Conservation (phyloP, 2,113 vertebrate species). For the Otocyon megalotis region DNA sequence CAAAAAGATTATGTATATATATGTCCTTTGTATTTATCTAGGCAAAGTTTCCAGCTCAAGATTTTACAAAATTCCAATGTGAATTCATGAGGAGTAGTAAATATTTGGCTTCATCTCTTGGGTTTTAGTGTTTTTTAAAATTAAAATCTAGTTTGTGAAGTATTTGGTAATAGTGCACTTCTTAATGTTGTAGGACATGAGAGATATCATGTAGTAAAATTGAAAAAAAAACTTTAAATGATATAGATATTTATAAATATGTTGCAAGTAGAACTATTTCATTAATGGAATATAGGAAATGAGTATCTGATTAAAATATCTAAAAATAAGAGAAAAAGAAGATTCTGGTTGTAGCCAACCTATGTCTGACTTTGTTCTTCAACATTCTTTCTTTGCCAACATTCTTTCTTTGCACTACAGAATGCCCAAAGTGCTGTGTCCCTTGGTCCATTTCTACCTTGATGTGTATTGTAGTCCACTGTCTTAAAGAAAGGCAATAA, state of each 20-base stretch:
- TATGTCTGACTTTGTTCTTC: not conserved
- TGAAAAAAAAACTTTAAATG: not conserved
- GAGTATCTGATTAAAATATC: not conserved
- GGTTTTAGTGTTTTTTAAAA: not conserved
- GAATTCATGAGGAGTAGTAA: not conserved
- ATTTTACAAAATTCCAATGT: not conserved
- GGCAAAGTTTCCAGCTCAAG: not conserved
- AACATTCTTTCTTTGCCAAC: not conserved
- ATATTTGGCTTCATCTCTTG: not conserved
- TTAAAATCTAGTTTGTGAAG: not conserved
- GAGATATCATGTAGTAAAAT: not conserved
- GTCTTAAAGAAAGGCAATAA: not conserved
- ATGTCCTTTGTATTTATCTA: not conserved
- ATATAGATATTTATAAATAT: not conserved
- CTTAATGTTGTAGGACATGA: not conserved
- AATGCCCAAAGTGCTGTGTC: not conserved
- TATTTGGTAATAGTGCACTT: not conserved
- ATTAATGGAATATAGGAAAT: not conserved
- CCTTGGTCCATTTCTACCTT: not conserved
- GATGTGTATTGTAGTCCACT: not conserved
- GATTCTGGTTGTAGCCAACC: not conserved
- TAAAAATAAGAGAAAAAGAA: not conserved
- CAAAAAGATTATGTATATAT: not conserved
- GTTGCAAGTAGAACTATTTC: not conserved
- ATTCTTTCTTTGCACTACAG: not conserved